Percentiles rank a stretch among this genome's conserved stretches.
phyloP scores from a whole-genome alignment of 2,888 invertebrate species.

The Chrysolina americana region DNA sequence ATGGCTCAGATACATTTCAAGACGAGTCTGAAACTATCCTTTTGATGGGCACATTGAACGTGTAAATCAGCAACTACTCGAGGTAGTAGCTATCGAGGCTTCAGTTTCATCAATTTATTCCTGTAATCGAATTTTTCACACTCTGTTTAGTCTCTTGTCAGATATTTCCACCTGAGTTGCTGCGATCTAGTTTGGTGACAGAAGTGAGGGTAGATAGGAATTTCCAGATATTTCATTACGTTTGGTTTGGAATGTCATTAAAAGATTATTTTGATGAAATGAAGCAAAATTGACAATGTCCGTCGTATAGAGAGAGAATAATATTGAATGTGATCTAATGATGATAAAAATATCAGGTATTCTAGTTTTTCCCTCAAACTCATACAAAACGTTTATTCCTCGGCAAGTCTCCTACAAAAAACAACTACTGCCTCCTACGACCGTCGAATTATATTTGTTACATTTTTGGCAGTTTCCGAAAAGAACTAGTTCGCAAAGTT shows the following conservation, averaged over 20 bases:
- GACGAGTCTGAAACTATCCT: not conserved
- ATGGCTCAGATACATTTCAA: no score
- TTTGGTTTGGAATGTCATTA: conserved; percentile 11
- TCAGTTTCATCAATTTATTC: conserved; percentile 63
- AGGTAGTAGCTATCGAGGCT: conserved; percentile 31
- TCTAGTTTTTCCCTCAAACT: no score
- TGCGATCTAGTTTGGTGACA: conserved; percentile 20
- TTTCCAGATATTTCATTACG: conserved; percentile 4
- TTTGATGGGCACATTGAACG: not conserved
- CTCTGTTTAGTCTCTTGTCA: conserved; percentile 62
- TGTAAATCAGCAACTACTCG: conserved; percentile 6
- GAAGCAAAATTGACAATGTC: no score
- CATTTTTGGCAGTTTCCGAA: no score
- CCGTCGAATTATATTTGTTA: no score
- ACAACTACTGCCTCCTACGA: no score
- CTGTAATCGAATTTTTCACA: conserved; percentile 65
- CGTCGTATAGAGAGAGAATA: no score
- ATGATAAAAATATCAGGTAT: no score
- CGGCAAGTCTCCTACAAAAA: no score
- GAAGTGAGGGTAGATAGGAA: not conserved
- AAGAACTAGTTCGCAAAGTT: no score
- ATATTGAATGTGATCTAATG: no score
- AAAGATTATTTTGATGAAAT: conserved; percentile 1
- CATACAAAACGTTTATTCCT: no score
- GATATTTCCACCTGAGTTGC: conserved; percentile 62